Base-by-base conservation (phyloP, 2,797 vertebrate genomes). In the Numenius phaeopus region DNA sequence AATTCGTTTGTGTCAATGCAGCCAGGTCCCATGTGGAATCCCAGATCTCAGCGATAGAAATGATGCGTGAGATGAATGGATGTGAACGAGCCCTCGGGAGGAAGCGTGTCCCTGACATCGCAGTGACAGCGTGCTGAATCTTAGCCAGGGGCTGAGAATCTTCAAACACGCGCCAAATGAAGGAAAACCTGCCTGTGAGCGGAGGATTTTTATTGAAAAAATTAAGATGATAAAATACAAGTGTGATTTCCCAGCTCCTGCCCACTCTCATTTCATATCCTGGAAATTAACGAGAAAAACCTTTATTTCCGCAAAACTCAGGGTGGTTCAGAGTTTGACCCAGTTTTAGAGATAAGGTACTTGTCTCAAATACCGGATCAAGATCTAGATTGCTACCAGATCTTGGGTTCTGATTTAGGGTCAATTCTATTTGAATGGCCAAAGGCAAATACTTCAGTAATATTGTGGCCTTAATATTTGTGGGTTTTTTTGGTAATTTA, bases 391-490 rank as follows among this genome's bases (percentile, higher is more conserved):
- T 18, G 39, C 66, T 71, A 7, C 14, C 71, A 5, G 27, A 8
- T 14, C 61, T 50, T 13, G 40, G 55, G 3, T 42, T 83, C 89
- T 81, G 80, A 1, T 91, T 92, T 92, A 29, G 75, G 87, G 86
- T 46, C 58, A 40, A 4, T 29, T 80, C 55, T 83, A 6, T 4
- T 18, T 8, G 40, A 78, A 92, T 78, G 94, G 91, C 92, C 94
- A 47, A 86, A 95, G 95, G 95, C 94, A 85, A 92, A 69, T 15
- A 4, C 47, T 59, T 94, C 84, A 83, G 10, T 46, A 58, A 80
- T 1, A 24, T 32, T 50, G 40, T 46, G 72, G 40, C 92, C 87
- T 94, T 92, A 71, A 70, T 90, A 30, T 50, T 37, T 37, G 34
- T 37, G 34, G 34, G 34, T 44, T 61, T 89, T 58, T 3, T 42